Conservation (phyloP, 2,797 vertebrate species). For the Aplochiton taeniatus region DNA sequence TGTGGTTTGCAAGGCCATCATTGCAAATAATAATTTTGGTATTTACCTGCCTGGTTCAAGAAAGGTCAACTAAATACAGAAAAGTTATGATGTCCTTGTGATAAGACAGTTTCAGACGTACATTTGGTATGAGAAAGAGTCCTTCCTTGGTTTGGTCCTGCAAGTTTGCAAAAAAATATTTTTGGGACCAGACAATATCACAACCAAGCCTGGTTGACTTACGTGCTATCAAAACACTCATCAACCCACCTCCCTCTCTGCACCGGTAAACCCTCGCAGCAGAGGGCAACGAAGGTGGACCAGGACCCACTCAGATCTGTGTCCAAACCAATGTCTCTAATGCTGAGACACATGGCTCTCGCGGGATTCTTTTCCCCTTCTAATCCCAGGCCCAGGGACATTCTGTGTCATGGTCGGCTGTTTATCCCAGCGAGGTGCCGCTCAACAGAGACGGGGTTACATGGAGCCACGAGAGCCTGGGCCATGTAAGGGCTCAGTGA, state of each 20-base stretch:
- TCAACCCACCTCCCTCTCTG: background rate
- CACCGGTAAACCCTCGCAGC: background rate
- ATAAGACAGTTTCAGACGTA: too few relatives aligned
- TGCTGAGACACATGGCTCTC: constrained; percentile 4
- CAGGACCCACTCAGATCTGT: constrained; percentile 28
- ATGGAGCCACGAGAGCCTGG: constrained; percentile 22
- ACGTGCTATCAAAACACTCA: background rate
- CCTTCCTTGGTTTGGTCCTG: too few relatives aligned
- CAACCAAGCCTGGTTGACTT: background rate
- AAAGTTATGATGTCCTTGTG: too few relatives aligned
- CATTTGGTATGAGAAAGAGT: too few relatives aligned
- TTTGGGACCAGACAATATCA: too few relatives aligned
- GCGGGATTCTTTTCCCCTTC: constrained; percentile 23
- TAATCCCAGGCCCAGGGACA: constrained; percentile 36
- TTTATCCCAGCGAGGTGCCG: background rate
- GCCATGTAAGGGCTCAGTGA: constrained; percentile 28
- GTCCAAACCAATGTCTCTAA: constrained; percentile 16
- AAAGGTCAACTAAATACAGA: too few relatives aligned
- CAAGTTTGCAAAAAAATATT: too few relatives aligned
- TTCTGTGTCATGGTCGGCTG: constrained; percentile 28
- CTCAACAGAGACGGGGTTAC: constrained; percentile 27
- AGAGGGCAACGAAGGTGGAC: constrained; percentile 29
- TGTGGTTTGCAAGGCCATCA: too few relatives aligned
- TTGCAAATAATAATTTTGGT: too few relatives aligned
- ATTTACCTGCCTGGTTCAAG: too few relatives aligned